A percentile compares a stretch with the other conserved stretches of the same genome.
These are phyloP conservation scores for Mus pahari DNA, from an alignment of 2,113 vertebrate species.

Conservation along the genomic window DNA sequence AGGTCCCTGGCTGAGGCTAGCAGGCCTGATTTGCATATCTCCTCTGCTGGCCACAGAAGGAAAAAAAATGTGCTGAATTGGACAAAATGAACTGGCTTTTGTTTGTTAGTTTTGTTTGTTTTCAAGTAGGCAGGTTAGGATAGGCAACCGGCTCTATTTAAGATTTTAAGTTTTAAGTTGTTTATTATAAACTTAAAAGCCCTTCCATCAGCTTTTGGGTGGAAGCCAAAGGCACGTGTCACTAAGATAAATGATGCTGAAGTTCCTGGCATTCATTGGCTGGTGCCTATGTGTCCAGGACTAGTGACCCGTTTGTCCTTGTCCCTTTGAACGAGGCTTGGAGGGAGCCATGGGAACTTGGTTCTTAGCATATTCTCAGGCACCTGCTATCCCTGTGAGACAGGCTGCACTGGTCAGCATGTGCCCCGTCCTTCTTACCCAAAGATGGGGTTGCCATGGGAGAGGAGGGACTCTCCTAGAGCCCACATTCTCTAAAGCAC, in stretches of 20 bases:
- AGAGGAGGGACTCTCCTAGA: background rate
- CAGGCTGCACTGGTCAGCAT: background rate
- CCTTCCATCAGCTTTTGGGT: background rate
- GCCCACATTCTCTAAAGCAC: background rate
- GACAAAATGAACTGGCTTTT: background rate
- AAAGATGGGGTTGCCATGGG: background rate
- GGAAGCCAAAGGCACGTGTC: background rate
- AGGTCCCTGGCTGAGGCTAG: background rate
- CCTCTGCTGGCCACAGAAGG: background rate
- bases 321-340: background rate
- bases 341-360: background rate
- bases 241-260: background rate
- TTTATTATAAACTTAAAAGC: background rate
- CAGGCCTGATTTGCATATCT: background rate
- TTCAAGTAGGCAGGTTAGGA: background rate
- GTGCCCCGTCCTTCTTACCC: background rate
- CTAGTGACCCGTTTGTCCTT: background rate
- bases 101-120: background rate
- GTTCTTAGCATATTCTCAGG: background rate
- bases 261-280: background rate
- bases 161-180: background rate
- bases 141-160: background rate
- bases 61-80: accelerated
- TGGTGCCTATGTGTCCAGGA: accelerated
- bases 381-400: background rate